phyloP scores from a whole-genome alignment of 2,113 vertebrate species.

The Fregetta grallaria region DNA sequence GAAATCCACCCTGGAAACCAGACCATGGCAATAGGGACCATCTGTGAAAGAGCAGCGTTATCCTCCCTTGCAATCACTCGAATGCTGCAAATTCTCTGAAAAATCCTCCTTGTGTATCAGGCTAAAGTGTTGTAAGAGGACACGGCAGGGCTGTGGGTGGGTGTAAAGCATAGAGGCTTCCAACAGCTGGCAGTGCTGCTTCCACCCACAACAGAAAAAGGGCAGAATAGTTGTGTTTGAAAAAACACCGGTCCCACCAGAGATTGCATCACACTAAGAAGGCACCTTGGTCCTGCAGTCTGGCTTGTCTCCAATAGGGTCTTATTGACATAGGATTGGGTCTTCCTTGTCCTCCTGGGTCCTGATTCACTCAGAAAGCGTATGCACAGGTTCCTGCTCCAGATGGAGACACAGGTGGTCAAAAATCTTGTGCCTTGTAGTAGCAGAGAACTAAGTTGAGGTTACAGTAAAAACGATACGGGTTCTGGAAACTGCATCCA shows the following conservation, averaged over 20 bases:
- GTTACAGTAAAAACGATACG: background rate
- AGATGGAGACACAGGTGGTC: background rate
- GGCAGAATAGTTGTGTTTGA: background rate
- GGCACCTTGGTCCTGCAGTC: accelerated
- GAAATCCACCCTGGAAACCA: background rate
- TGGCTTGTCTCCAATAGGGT: accelerated
- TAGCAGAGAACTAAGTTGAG: background rate
- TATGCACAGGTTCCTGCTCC: background rate
- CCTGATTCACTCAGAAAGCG: background rate
- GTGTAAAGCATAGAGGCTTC: background rate
- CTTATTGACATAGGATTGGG: background rate
- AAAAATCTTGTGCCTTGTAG: background rate
- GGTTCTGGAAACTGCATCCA: background rate
- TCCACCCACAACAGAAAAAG: background rate
- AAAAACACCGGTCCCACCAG: background rate
- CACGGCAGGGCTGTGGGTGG: background rate
- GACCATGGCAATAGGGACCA: background rate
- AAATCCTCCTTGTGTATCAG: background rate
- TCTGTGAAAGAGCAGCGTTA: background rate
- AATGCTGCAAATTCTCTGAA: background rate
- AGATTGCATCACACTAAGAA: background rate
- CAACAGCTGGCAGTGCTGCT: slow-evolving; percentile 12
- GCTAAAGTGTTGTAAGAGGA: background rate
- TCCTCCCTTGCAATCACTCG: background rate
- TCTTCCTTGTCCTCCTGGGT: background rate